Percentiles rank a stretch among this genome's conserved stretches.
phyloP scores from a whole-genome alignment of 2,113 vertebrate species.

The Daphoenositta chrysoptera region DNA sequence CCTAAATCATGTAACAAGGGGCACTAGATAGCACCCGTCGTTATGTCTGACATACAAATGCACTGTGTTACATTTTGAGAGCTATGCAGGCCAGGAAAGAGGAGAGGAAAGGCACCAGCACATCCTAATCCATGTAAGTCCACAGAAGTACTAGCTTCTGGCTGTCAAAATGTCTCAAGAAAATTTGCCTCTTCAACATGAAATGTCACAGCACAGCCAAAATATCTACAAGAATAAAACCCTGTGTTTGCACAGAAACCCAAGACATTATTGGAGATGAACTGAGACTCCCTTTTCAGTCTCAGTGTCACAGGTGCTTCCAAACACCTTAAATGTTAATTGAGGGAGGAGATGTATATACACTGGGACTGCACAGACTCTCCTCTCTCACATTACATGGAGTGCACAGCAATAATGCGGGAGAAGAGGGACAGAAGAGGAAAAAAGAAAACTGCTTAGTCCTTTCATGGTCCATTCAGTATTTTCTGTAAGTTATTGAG shows the following conservation, averaged over 20 bases:
- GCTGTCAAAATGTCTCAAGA: not conserved
- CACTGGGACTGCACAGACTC: not conserved
- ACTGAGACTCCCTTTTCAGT: not conserved
- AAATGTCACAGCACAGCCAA: not conserved
- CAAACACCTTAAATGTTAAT: not conserved
- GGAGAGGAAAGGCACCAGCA: not conserved
- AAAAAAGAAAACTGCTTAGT: not conserved
- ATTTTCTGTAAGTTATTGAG: not conserved
- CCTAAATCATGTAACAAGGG: not conserved
- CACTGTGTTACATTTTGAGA: not conserved
- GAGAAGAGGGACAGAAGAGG: not conserved
- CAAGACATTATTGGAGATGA: not conserved
- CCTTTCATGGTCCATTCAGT: not conserved
- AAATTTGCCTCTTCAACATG: not conserved
- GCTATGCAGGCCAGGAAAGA: not conserved
- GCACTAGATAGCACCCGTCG: not conserved
- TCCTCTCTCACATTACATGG: not conserved
- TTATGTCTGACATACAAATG: not conserved
- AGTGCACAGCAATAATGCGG: accelerated
- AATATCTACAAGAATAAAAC: not conserved
- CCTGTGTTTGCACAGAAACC: not conserved
- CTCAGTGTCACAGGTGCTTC: not conserved
- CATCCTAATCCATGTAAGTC: not conserved
- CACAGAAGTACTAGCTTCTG: not conserved
- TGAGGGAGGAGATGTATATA: not conserved